These are phyloP conservation scores for Aphis craccivora DNA, from an alignment of 1,140 invertebrate species.

Conservation along the genomic window DNA sequence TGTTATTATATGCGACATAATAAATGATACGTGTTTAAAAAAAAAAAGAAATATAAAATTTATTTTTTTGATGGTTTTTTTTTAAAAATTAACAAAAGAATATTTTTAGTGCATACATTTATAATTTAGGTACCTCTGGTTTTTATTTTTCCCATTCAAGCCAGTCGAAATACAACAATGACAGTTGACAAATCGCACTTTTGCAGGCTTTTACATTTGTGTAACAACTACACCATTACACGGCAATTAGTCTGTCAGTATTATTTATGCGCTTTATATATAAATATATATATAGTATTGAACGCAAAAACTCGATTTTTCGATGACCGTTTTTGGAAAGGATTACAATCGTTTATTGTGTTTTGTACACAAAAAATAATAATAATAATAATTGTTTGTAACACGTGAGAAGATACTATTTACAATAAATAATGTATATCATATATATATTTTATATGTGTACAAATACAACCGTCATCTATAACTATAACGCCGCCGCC, in stretches of 20 bases:
- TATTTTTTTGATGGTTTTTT: neutral
- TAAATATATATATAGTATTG: slow-evolving; percentile 2
- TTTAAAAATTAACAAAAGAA: slow-evolving; percentile 37
- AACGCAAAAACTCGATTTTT: slow-evolving; percentile 40
- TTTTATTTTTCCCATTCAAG: neutral
- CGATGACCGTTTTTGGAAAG: slow-evolving; percentile 26
- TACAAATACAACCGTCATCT: neutral
- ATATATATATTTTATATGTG: neutral
- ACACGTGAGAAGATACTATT: neutral
- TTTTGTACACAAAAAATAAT: neutral
- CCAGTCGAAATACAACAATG: slow-evolving; percentile 13
- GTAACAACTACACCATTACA: slow-evolving; percentile 29
- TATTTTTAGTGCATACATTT: slow-evolving; percentile 31
- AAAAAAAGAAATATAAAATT: neutral
- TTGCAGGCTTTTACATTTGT: slow-evolving; percentile 37
- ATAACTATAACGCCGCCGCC: neutral
- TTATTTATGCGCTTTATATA: slow-evolving; percentile 32
- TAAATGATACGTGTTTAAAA: neutral
- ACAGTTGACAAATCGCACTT: slow-evolving; percentile 46
- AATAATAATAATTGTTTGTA: neutral
- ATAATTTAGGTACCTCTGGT: neutral
- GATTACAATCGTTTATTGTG: slow-evolving; percentile 25
- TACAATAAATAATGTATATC: neutral
- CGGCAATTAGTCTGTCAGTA: slow-evolving; percentile 39
- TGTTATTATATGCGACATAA: neutral